Base-by-base conservation (phyloP, 2,113 vertebrate genomes). In the Prunella fulvescens region DNA sequence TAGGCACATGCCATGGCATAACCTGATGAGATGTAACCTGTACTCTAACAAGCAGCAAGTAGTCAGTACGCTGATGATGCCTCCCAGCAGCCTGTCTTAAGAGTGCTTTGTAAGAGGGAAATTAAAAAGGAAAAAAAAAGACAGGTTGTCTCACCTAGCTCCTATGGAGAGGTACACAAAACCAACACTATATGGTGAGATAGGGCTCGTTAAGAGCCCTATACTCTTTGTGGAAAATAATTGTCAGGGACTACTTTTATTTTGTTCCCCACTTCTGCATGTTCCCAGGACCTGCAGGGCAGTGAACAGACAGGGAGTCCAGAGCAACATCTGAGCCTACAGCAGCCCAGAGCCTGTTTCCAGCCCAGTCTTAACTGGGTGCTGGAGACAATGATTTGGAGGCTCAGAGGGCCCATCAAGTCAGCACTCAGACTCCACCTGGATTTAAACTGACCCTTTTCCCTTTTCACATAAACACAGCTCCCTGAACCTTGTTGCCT, bases 11-110 rank as follows among this genome's bases (percentile, higher is more conserved):
- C 70, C 78, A 57, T 64, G 72, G 64, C 66, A 71, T 57, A 87
- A 76, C 62, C 39, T 73, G 90, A 92, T 86, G 91, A 95, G 88
- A 92, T 86, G 88, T 65, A 93, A 88, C 69, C 61, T 83, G 81
- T 42, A 28, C 61, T 60, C 39, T 81, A 87, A 40, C 39, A 82
- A 60, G 73, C 92, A 92, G 74, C 29, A 10, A 67, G 94, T 71
- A 79, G 53, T 70, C 82, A 77, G 80, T 9, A 18, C 0, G 0
- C 33, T 67, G 90, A 39, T 1, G 5, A 57, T 86, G 51, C 82
- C 54, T 83, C 51, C 35, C 71, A 92, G 90, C 92, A 95, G 60
- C 66, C 31, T 47, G 14, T 48, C 78, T 90, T 79, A 28, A 53
- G 61, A 73, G 13, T 33, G 25, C 40, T 64, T 85, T 45, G 56